A percentile compares a stretch with the other conserved stretches of the same genome.
Conservation (phyloP, 2,888 invertebrate genomes). For the Lacanobia oleracea region DNA sequence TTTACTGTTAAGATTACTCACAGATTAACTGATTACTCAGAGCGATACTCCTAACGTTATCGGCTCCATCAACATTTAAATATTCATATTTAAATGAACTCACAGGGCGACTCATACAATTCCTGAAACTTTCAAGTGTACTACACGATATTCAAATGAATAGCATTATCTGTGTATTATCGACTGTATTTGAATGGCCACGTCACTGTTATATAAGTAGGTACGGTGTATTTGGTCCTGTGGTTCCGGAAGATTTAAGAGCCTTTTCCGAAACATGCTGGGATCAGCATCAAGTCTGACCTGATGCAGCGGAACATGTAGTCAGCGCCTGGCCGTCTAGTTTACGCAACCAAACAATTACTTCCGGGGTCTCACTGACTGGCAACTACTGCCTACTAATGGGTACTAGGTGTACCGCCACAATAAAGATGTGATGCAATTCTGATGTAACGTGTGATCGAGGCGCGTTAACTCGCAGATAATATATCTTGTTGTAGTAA, state of each 20-base stretch:
- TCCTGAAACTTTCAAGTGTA: constrained; percentile 18
- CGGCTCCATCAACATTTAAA: constrained; percentile 21
- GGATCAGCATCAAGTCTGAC: no score
- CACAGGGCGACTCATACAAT: constrained; percentile 31
- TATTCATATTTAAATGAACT: constrained; percentile 37
- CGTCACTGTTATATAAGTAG: background rate
- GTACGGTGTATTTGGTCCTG: background rate
- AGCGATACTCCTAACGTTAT: constrained; percentile 24
- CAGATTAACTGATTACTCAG: constrained; percentile 1
- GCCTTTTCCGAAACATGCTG: no score
- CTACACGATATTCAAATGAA: constrained; percentile 20
- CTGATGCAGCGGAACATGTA: no score
- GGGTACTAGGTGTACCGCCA: no score
- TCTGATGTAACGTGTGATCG: background rate
- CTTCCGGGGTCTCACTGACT: no score
- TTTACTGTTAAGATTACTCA: background rate
- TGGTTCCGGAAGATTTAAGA: background rate
- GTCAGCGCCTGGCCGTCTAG: no score
- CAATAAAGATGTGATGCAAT: no score
- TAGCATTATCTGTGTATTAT: background rate
- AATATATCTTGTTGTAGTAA: background rate
- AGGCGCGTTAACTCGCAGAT: background rate
- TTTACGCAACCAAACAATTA: no score
- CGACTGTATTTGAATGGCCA: background rate
- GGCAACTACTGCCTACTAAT: no score